Percentiles rank a stretch among this genome's conserved stretches.
Evolutionary conservation across 2,797 vertebrate species (phyloP).

Genomic region (Manis javanica): DNA sequence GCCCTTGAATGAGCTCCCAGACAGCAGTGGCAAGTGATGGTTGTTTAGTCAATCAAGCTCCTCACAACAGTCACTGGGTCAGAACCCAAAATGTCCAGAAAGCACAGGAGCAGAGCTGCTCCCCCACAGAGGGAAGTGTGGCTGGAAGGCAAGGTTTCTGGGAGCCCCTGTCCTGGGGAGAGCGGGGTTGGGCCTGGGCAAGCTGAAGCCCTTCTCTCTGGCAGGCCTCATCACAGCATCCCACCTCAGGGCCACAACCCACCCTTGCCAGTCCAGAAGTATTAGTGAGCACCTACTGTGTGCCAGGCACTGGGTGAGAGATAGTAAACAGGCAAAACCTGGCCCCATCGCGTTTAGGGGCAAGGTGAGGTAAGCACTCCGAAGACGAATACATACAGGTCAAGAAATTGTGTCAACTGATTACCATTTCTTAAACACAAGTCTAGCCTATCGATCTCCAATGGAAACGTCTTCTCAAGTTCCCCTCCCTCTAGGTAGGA

Average conservation of each 20-base stretch:
- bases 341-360: not conserved
- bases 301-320: not conserved
- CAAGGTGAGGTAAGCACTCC: not conserved
- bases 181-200: fast-evolving
- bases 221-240: not conserved
- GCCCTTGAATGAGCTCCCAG: not conserved
- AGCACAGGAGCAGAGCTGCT: not conserved
- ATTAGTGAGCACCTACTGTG: not conserved
- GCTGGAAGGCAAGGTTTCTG: not conserved
- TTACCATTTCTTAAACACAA: not conserved
- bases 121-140: not conserved
- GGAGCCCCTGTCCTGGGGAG: not conserved
- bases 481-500: not conserved
- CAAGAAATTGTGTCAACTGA: not conserved
- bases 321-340: not conserved
- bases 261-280: not conserved
- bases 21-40: not conserved
- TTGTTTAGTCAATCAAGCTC: not conserved
- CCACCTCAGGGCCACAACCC: not conserved
- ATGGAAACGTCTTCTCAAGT: not conserved
- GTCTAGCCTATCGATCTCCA: not conserved
- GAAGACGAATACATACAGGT: not conserved
- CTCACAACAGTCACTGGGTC: not conserved
- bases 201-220: not conserved
- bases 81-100: not conserved